Conservation (phyloP, 2,888 invertebrate species). For the Meteorus colon region DNA sequence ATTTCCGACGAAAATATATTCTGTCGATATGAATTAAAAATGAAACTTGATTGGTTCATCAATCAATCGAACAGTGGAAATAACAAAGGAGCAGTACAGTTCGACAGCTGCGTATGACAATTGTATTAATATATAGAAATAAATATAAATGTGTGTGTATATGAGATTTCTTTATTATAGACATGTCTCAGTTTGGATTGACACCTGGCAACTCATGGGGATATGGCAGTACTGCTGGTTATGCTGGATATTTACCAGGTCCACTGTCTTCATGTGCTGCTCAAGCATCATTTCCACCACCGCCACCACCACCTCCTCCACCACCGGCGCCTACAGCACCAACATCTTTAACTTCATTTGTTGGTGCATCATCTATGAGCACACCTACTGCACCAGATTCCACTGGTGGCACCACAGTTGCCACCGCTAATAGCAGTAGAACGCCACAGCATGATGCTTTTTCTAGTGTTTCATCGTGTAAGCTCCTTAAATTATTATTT, state of each 20-base stretch:
- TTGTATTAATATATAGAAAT: constrained; percentile 4
- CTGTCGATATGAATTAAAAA: neutral
- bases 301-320: constrained; percentile 65
- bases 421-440: constrained; percentile 62
- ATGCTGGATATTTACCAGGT: constrained; percentile 87
- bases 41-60: neutral
- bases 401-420: constrained; percentile 66
- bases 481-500: constrained; percentile 48
- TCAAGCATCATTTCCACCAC: constrained; percentile 73
- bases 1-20: neutral
- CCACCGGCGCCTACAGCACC: constrained; percentile 58
- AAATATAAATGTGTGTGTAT: constrained; percentile 25
- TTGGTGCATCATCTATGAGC: constrained; percentile 67
- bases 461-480: constrained; percentile 68
- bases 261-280: constrained; percentile 84
- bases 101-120: constrained; percentile 6
- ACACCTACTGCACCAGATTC: constrained; percentile 69
- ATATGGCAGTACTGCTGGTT: constrained; percentile 88
- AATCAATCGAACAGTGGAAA: neutral
- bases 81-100: constrained; percentile 6
- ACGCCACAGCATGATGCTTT: constrained; percentile 70
- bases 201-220: constrained; percentile 92
- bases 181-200: constrained; percentile 90
- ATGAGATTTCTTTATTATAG: constrained; percentile 70
- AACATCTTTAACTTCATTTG: constrained; percentile 63